phyloP scores from a whole-genome alignment of 2,888 invertebrate species.

The Ormyrus rosae region DNA sequence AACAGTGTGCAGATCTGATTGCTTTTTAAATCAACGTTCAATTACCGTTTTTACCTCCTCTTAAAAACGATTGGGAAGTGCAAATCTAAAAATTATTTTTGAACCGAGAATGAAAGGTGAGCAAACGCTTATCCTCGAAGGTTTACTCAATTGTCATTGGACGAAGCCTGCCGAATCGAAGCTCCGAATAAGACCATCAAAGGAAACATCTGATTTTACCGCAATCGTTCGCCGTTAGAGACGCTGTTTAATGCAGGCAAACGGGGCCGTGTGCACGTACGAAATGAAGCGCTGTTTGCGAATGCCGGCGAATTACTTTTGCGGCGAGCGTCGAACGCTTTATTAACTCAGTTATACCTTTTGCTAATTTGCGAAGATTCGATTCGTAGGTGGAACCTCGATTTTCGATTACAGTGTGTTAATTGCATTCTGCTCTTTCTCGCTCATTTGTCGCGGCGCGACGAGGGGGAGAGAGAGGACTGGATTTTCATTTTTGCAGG shows the following conservation, averaged over 20 bases:
- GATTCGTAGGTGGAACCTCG: slow-evolving; percentile 21
- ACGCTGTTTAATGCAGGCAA: slow-evolving; percentile 20
- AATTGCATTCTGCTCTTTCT: slow-evolving; percentile 44
- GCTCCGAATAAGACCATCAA: too few species aligned
- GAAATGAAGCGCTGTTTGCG: slow-evolving; percentile 37
- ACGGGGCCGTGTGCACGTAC: neutral
- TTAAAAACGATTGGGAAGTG: too few species aligned
- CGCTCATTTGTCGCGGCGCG: neutral
- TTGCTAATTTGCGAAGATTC: slow-evolving; percentile 34
- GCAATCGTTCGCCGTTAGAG: neutral
- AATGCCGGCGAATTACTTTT: slow-evolving; percentile 27
- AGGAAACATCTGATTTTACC: slow-evolving; percentile 9
- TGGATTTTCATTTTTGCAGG: slow-evolving; percentile 43
- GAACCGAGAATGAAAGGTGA: neutral
- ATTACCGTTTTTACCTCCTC: too few species aligned
- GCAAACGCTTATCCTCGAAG: too few species aligned
- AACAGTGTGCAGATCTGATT: too few species aligned
- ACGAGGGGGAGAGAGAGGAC: neutral
- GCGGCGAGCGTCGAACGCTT: slow-evolving; percentile 1
- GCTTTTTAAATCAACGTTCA: too few species aligned
- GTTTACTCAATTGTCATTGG: neutral
- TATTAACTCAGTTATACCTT: slow-evolving; percentile 48
- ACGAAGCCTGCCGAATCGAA: neutral
- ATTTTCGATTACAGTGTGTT: slow-evolving; percentile 43
- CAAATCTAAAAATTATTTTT: neutral